Percentiles rank a stretch among this genome's conserved stretches.
Conservation (phyloP, 2,797 vertebrate genomes). For the Characodon lateralis region DNA sequence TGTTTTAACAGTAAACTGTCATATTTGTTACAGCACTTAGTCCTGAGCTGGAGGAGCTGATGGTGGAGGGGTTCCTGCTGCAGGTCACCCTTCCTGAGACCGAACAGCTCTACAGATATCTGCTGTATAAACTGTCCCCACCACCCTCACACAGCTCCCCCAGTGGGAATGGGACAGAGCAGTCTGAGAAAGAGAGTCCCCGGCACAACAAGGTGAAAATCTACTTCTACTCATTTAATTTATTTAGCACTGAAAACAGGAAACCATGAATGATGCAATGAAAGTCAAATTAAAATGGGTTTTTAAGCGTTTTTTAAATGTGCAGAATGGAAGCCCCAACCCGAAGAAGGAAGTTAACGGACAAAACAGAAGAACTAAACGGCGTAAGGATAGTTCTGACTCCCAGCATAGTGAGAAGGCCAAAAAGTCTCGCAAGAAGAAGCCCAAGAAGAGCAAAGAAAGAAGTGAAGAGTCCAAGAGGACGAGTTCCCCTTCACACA, state of each 20-base stretch:
- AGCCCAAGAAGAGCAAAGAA: constrained; percentile 83
- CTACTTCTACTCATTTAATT: background rate
- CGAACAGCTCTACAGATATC: constrained; percentile 90
- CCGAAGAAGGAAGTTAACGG: constrained; percentile 80
- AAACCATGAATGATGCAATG: background rate
- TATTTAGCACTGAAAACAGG: background rate
- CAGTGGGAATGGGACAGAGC: constrained; percentile 64
- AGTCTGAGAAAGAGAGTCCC: constrained; percentile 53
- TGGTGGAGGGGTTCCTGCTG: constrained; percentile 96
- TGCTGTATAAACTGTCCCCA: constrained; percentile 84
- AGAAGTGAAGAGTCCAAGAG: constrained; percentile 81
- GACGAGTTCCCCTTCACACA: constrained; percentile 75
- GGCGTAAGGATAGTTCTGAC: constrained; percentile 85
- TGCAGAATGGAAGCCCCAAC: constrained; percentile 79
- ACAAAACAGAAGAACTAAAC: constrained; percentile 88
- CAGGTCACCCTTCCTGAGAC: constrained; percentile 96
- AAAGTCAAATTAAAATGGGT: background rate
- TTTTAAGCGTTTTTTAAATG: background rate
- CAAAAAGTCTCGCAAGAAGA: constrained; percentile 90
- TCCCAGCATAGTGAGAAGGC: constrained; percentile 74
- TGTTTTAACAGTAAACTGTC: background rate
- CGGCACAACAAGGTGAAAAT: constrained; percentile 66
- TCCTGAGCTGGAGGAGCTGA: constrained; percentile 89
- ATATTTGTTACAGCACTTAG: constrained; percentile 78
- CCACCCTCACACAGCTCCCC: constrained; percentile 60